Evolutionary conservation across 2,113 vertebrate genomes (phyloP).

Genomic region (Cyanistes caeruleus): DNA sequence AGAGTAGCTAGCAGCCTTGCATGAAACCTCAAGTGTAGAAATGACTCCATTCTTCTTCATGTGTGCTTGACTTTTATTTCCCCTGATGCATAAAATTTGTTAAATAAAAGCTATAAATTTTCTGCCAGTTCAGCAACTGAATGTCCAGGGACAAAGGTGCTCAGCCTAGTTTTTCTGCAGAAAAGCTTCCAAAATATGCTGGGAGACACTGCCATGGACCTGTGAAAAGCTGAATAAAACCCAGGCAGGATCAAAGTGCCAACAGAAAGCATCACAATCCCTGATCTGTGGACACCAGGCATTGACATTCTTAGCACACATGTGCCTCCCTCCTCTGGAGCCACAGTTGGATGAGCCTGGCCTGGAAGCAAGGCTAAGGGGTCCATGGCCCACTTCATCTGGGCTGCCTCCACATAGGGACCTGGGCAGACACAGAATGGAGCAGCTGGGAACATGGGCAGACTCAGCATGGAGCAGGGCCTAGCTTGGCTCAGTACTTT

Average conservation of each 20-base stretch:
- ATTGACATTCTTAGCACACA: accelerated
- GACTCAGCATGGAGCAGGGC: background rate
- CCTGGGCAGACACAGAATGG: background rate
- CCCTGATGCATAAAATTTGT: background rate
- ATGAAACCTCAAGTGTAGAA: background rate
- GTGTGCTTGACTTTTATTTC: conserved; percentile 5
- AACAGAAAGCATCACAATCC: background rate
- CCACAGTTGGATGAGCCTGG: background rate
- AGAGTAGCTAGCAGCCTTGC: background rate
- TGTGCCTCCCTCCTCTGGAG: background rate
- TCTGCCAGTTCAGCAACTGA: background rate
- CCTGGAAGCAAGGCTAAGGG: background rate
- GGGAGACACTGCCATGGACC: background rate
- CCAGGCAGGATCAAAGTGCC: background rate
- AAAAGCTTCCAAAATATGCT: background rate
- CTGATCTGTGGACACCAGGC: background rate
- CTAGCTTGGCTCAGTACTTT: background rate
- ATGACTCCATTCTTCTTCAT: background rate
- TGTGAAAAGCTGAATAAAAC: background rate
- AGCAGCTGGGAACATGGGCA: background rate
- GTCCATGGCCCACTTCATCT: background rate
- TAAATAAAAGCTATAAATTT: conserved; percentile 3
- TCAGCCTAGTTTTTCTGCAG: background rate
- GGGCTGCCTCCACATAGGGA: background rate
- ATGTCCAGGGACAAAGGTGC: background rate